Base-by-base conservation (phyloP, 1,140 invertebrate species). In the Heliconius congener region DNA sequence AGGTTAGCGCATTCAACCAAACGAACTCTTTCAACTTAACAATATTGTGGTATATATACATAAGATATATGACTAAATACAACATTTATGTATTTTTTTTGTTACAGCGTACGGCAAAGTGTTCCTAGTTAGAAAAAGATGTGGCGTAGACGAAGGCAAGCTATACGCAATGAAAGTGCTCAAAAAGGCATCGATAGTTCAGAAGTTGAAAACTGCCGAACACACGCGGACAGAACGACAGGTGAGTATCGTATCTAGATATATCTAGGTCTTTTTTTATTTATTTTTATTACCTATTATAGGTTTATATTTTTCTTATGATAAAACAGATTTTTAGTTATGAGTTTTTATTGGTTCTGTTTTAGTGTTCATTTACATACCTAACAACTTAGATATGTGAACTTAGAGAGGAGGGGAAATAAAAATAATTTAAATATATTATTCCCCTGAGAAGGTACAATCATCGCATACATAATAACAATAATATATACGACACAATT, bases 111-210 rank as follows among this genome's bases (percentile, higher is more conserved):
- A 99, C 92, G 98, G 98, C 82, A 98, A 98, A 95, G 98, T 99
- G 81, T 99, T 98, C 94, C 95, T 99, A 85, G 98, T 99, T 55
- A 95, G 98, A 77, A 99, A 99, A 94, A 95, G 96, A 82, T 96
- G 96, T 39, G 97, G 97, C 37, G 95, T 96, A 9, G 98, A 99
- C 95, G 95, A 96, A 82, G 97, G 97, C 1, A 96, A 97, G 79
- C 95, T 99, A 19, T 99, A 99, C 94, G 98, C 98, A 13, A 99
- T 99, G 98, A 99, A 99, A 92, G 98, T 99, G 57, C 94, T 99
- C 82, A 98, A 98, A 89, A 98, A 98, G 91, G 97, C 97, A 3
- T 97, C 97, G 1, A 98, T 99, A 80, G 97, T 98, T 1, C 97
- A 98, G 89, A 99, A 98, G 94, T 97, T 98, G 86, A 99, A 99